Evolutionary conservation across 2,113 vertebrate genomes (phyloP).

Genomic region (Chiloscyllium plagiosum): DNA sequence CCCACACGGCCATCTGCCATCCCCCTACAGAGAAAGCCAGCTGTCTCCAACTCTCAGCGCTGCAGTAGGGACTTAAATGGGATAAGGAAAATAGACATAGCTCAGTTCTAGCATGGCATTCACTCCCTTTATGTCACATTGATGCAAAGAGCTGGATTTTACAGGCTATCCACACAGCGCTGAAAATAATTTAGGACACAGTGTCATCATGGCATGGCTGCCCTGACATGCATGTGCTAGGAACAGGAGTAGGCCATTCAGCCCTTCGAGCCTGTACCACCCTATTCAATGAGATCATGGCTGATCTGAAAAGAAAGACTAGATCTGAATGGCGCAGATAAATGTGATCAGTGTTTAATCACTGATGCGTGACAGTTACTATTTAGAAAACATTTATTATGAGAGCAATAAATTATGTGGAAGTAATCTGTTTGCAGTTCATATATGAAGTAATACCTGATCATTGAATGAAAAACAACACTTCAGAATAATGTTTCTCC

Average conservation of each 20-base stretch:
- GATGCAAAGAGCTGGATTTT: background rate
- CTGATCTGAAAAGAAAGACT: background rate
- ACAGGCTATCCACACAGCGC: too few species aligned
- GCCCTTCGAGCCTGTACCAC: too few species aligned
- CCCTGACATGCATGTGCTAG: too few species aligned
- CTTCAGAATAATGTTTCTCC: background rate
- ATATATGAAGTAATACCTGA: background rate
- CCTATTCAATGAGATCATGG: too few species aligned
- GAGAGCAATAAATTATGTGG: background rate
- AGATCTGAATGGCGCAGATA: background rate
- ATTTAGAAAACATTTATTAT: background rate
- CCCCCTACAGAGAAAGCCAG: too few species aligned
- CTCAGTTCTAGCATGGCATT: background rate
- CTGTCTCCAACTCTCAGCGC: too few species aligned
- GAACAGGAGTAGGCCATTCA: too few species aligned
- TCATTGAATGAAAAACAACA: background rate
- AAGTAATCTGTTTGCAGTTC: background rate
- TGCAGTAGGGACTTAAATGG: background rate
- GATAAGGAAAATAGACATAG: background rate
- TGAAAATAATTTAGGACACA: too few species aligned
- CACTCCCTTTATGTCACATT: background rate
- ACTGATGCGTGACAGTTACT: background rate
- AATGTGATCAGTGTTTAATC: constrained; percentile 5
- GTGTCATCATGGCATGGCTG: too few species aligned
- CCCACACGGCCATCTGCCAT: too few species aligned